phyloP scores from a whole-genome alignment of 2,113 vertebrate genomes.

The Camelus bactrianus region DNA sequence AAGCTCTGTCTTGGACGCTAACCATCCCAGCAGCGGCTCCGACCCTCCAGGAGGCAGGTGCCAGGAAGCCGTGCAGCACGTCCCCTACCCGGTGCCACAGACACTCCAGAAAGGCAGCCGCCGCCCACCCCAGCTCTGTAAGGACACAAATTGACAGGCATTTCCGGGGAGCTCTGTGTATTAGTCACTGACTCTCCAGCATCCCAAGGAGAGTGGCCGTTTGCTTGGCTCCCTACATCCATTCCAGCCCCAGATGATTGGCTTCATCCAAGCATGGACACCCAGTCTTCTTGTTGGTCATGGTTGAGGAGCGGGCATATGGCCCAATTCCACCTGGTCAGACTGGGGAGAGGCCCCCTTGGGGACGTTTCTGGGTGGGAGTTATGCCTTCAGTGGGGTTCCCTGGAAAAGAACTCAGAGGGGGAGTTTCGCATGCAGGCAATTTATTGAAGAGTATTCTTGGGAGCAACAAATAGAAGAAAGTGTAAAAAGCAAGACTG shows the following conservation, averaged over 20 bases:
- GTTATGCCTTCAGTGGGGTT: neutral
- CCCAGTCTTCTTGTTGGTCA: neutral
- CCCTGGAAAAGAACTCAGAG: neutral
- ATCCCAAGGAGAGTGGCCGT: neutral
- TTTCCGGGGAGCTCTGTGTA: neutral
- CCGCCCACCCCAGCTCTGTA: neutral
- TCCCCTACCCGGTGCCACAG: neutral
- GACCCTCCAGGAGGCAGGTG: neutral
- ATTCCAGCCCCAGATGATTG: neutral
- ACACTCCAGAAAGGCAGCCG: neutral
- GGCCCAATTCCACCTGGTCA: neutral
- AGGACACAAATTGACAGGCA: neutral
- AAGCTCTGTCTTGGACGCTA: neutral
- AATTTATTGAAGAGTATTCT: neutral
- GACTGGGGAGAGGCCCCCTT: neutral
- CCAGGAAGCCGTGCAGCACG: too few relatives aligned
- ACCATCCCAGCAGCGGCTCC: neutral
- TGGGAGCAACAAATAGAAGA: neutral
- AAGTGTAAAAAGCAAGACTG: neutral
- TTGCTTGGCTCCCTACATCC: neutral
- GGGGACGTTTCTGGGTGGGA: neutral
- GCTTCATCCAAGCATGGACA: neutral
- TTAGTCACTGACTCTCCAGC: neutral
- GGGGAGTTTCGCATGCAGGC: neutral
- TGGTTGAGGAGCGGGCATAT: neutral